A percentile compares a stretch with the other conserved stretches of the same genome.
phyloP scores from a whole-genome alignment of 1,140 invertebrate species.

The Eubasilissa regina region DNA sequence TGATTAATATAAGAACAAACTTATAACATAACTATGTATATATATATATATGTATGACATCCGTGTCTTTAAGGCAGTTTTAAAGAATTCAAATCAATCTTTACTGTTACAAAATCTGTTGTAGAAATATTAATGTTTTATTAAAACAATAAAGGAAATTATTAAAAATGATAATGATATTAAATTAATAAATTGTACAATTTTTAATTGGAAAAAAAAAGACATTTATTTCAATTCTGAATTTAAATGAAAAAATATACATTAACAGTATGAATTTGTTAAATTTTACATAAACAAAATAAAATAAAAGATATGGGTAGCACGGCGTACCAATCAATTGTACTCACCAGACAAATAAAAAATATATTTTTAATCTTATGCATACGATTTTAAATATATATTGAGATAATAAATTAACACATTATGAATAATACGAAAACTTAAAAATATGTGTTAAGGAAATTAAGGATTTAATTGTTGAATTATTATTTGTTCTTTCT shows the following conservation, averaged over 20 bases:
- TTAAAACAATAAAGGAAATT: neutral
- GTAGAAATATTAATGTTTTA: neutral
- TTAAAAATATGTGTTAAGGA: slow-evolving; percentile 33
- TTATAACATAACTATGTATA: slow-evolving; percentile 40
- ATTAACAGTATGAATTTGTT: too few species aligned
- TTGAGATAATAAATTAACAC: slow-evolving; percentile 18
- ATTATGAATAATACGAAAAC: slow-evolving; percentile 24
- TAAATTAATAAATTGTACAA: too few species aligned
- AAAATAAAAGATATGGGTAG: too few species aligned
- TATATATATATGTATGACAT: slow-evolving; percentile 30
- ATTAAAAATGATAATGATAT: slow-evolving; percentile 1
- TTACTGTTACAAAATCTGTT: neutral
- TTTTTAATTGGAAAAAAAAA: too few species aligned
- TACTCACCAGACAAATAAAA: slow-evolving; percentile 25
- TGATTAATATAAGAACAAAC: slow-evolving; percentile 36
- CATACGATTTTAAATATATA: slow-evolving; percentile 15
- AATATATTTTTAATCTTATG: slow-evolving; percentile 7
- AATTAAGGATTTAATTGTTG: slow-evolving; percentile 10
- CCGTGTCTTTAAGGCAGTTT: slow-evolving; percentile 29
- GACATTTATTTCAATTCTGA: too few species aligned
- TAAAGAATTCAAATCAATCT: slow-evolving; percentile 13
- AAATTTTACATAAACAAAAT: too few species aligned
- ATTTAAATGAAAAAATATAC: too few species aligned
- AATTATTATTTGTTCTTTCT: slow-evolving; percentile 9
- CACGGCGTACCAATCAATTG: neutral